Conservation (phyloP, 1,140 invertebrate species). For the Diabrotica virgifera region DNA sequence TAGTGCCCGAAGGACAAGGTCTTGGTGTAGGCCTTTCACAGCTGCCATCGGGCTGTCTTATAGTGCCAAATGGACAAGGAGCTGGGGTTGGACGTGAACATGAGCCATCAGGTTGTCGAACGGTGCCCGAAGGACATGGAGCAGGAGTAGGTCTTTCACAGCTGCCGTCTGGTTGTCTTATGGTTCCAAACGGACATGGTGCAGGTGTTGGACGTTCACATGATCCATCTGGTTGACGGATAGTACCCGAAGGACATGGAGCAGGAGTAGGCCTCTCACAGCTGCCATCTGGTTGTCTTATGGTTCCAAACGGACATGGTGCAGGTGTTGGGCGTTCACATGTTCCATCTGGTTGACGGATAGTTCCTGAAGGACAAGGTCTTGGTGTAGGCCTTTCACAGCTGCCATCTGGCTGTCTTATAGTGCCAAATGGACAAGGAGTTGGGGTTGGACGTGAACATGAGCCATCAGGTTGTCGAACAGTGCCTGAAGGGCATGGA, state of each 20-base stretch:
- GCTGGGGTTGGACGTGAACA: not conserved
- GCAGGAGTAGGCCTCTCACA: not conserved
- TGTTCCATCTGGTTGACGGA: constrained; percentile 5
- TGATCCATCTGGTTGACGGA: constrained; percentile 18
- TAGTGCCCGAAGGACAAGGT: constrained; percentile 1
- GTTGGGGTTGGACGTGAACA: constrained; percentile 12
- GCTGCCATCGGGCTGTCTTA: constrained; percentile 5
- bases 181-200: constrained; percentile 15
- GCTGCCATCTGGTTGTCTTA: constrained; percentile 3
- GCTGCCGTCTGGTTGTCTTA: constrained; percentile 9
- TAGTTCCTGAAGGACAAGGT: constrained; percentile 19
- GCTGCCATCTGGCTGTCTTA: constrained; percentile 18
- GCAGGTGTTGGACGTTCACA: constrained; percentile 16
- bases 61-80: constrained; percentile 9
- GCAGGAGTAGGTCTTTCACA: constrained; percentile 10
- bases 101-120: not conserved
- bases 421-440: constrained; percentile 12
- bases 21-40: constrained; percentile 5
- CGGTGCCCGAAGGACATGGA: constrained; percentile 24
- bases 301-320: constrained; percentile 2
- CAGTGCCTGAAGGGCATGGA: no score
- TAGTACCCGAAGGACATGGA: constrained; percentile 19
- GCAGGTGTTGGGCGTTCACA: constrained; percentile 4
- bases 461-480: constrained; percentile 18
- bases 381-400: constrained; percentile 1